These are phyloP conservation scores for Mormyrus lacerda DNA, from an alignment of 2,113 vertebrate species.

Conservation along the genomic window DNA sequence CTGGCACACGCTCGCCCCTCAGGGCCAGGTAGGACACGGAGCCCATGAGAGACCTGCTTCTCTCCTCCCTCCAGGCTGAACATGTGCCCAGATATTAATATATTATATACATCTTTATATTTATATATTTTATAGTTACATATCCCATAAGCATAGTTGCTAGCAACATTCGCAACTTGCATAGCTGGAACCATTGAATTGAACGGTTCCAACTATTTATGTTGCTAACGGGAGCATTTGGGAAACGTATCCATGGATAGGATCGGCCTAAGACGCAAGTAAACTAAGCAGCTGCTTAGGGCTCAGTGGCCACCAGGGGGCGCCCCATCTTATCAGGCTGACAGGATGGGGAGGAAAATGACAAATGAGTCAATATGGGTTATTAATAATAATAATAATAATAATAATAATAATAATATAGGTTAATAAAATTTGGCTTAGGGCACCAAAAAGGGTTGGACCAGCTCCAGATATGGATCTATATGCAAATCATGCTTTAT, in stretches of 20 bases:
- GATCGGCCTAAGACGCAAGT: not conserved
- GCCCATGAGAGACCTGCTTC: not conserved
- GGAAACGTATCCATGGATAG: not conserved
- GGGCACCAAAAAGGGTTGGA: not conserved
- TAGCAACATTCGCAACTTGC: not conserved
- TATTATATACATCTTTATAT: no score
- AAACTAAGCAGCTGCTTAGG: not conserved
- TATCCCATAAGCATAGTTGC: not conserved
- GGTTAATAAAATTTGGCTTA: not conserved
- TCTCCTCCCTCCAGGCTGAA: not conserved
- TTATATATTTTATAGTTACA: no score
- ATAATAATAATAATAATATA: not conserved
- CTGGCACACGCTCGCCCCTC: conserved; percentile 37
- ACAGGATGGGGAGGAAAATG: not conserved
- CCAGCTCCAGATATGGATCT: not conserved
- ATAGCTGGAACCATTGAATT: not conserved
- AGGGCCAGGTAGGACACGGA: conserved; percentile 46
- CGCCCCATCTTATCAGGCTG: not conserved
- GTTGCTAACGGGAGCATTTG: not conserved
- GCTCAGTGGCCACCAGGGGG: not conserved
- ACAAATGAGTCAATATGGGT: not conserved
- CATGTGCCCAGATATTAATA: not conserved
- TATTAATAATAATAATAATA: no score
- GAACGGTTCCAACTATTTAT: not conserved
- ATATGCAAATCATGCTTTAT: not conserved